These are phyloP conservation scores for Lepisosteus oculatus DNA, from an alignment of 2,113 vertebrate genomes.

Conservation along the genomic window DNA sequence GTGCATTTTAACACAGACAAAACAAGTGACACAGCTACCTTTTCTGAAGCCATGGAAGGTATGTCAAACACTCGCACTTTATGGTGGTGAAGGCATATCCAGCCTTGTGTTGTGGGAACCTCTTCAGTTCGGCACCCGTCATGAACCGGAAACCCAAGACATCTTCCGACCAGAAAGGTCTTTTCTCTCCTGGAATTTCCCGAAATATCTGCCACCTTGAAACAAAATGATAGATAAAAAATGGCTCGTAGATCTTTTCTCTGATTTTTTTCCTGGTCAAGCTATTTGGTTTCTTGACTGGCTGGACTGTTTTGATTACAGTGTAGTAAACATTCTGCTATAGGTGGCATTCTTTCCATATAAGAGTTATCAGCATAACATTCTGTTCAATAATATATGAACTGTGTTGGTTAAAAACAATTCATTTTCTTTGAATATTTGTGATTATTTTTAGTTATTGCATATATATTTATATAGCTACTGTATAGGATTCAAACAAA, in stretches of 20 bases:
- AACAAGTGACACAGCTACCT: constrained; percentile 59
- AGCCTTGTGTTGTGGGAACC: constrained; percentile 74
- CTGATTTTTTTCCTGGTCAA: neutral
- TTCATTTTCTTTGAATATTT: no score
- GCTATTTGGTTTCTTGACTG: no score
- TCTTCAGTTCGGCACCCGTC: constrained; percentile 71
- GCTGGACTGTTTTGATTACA: no score
- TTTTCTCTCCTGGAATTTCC: constrained; percentile 57
- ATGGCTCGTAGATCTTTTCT: neutral
- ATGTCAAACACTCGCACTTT: constrained; percentile 80
- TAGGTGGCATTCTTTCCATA: no score
- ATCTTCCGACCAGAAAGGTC: constrained; percentile 81
- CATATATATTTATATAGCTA: no score
- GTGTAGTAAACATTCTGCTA: no score
- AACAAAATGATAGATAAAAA: neutral
- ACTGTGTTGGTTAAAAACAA: no score
- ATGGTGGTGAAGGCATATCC: constrained; percentile 85
- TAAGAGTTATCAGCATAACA: no score
- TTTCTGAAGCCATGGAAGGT: constrained; percentile 84
- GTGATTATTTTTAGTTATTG: no score
- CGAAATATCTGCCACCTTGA: constrained; percentile 83
- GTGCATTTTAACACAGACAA: no score
- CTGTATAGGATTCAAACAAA: no score
- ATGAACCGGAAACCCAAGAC: constrained; percentile 83
- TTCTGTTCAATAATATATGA: no score